Evolutionary conservation across 1,140 invertebrate species (phyloP), one percentile per base, ranked within the genome.

Genomic region (Oncopodura yosiiana): DNA sequence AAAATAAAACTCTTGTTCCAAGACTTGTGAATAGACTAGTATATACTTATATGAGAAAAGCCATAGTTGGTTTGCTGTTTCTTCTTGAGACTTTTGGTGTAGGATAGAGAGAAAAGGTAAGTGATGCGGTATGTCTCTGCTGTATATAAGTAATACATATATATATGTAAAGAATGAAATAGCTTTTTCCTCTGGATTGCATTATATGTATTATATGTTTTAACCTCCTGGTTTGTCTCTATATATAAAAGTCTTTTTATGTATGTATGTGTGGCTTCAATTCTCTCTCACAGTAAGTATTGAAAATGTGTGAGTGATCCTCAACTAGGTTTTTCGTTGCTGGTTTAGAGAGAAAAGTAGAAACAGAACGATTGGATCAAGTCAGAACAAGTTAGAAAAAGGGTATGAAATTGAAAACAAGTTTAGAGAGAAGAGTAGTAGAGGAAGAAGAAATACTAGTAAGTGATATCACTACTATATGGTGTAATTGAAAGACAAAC

Each of bases 361-460:
- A 54, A 50, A 29, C 37, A 29, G 19, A 45, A 53, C 9, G 39
- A 53, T 53, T 56, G 54, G 54, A 56, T 56, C 43, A 49, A n/a
- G 44, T 32, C 26, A 38, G 34, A 37, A 53, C 16, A 23, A 53
- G 24, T 48, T 58, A 52, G 19, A 52, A 52, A 51, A 60, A 51
- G 38, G n/a, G n/a, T 55, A 54, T 60, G 43, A 60, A 60, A 60
- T 56, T 60, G 58, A 60, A 60, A 60, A 52, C 41, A 60, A 56
- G 51, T 60, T 60, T 60, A 39, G 34, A 49, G 32, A n/a, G 29
- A 36, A 39, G 38, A 32, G 49, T 39, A 53, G 16, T 43, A 42
- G 24, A 9, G 34, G 21, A 18, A 6, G 12, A 50, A 37, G 57
- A 49, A 50, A 59, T 46, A n/a, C n/a, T n/a, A n/a, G n/a, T n/a